Evolutionary conservation across 2,797 vertebrate genomes (phyloP), one percentile per base, ranked within the genome.

Genomic region (Falco cherrug): DNA sequence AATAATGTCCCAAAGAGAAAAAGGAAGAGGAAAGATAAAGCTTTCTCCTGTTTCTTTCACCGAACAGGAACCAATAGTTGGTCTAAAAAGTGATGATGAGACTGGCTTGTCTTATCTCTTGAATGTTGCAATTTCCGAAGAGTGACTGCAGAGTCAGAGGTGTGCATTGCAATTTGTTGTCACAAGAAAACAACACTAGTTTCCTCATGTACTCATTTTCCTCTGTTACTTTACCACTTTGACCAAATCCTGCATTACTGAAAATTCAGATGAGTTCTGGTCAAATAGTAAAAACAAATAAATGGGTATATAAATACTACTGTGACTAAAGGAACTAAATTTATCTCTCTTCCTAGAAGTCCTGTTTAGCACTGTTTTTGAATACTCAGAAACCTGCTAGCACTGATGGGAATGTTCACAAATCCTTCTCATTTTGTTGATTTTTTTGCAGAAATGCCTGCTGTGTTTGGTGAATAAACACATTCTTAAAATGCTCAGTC

Each of bases 191-290:
- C 65, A 88, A 47, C 10, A 59, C 50, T 37, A 10, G 50, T 92
- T 93, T 96, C 78, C 74, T 89, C 68, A 8, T 0, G 0, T 57
- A 43, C 13, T 84, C n/a, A 10, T 33, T 45, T 83, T 71, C 61
- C 81, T 87, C 17, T 87, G 37, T 85, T 89, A 67, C 91, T 95
- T 93, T 41, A 17, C 53, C 56, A 64, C 63, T 92, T 95, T 43
- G n/a, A 89, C 71, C 61, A 81, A 92, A 83, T 76, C 48, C 53
- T 75, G 35, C 1, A 0, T 61, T 87, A 65, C 81, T 76, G 73
- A 92, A 93, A 89, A 89, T 74, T n/a, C 75, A 87, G 43, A 64
- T 51, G 19, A 74, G 13, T 82, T 92, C 41, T 65, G n/a, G 47
- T 91, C 50, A 80, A 91, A 65, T 26, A 87, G 68, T 14, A 61